Base-by-base conservation (phyloP, 2,797 vertebrate genomes). In the Helarctos malayanus region DNA sequence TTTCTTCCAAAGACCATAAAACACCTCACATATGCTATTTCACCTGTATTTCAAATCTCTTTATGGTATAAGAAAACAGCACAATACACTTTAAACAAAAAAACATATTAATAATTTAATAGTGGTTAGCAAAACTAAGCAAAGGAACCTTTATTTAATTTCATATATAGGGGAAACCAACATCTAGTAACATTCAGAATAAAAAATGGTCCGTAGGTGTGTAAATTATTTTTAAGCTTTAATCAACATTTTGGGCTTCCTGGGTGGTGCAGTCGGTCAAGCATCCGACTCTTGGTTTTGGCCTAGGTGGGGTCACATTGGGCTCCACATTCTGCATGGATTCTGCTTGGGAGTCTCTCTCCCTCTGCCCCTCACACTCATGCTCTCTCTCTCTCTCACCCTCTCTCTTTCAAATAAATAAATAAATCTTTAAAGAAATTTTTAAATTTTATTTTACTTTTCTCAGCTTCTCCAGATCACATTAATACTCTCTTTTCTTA, bases 1-100 rank as follows among this genome's bases (percentile, higher is more conserved):
- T 95, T 96, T 96, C 75, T 95, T 96, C 91, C 92, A 96, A 93
- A 92, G 79, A 96, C 65, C 88, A 38, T 91, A 97, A 97, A 98
- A 87, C 35, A 90, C 29, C 21, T 95, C 87, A 83, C 69, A 52
- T 93, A 78, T 89, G 89, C 65, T 96, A 96, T 95, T 96, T 91
- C 85, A 75, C 87, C 97, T 94, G 94, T 88, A 95, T 82, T 87
- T 63, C 52, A 84, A 95, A 91, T 93, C 19, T 78, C 83, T 90
- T 54, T 49, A 65, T 21, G 5, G 29, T 21, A 38, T 65, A 94
- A 84, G 27, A 69, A 83, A 95, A 88, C 38, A 82, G 13, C 14
- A 83, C n/a, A 71, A 61, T 83, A 93, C 0, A 61, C 71, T 92
- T 71, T 93, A 54, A 92, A 84, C 35, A 21, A 71, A 52, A 92